Evolutionary conservation across 2,797 vertebrate species (phyloP).

Genomic region (Pseudocheirus occidentalis): DNA sequence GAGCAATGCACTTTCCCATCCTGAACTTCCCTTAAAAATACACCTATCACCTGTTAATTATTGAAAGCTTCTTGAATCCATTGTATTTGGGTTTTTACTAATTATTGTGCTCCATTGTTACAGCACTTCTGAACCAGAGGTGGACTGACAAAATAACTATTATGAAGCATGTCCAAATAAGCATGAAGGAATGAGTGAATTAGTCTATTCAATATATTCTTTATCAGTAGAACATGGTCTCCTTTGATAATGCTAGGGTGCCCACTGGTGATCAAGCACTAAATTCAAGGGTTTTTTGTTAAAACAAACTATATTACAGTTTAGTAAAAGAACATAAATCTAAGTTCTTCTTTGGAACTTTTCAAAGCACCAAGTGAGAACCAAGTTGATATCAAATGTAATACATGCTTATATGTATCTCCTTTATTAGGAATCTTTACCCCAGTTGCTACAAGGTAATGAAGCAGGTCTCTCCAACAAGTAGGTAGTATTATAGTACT

Average conservation of each 20-base stretch:
- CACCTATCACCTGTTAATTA: neutral
- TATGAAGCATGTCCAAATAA: neutral
- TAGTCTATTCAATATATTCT: neutral
- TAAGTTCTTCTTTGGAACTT: neutral
- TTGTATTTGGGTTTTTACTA: neutral
- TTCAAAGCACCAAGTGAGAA: neutral
- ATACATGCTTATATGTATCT: neutral
- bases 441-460: neutral
- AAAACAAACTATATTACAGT: neutral
- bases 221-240: neutral
- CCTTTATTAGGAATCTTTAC: neutral
- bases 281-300: neutral
- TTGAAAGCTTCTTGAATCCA: neutral
- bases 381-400: constrained; percentile 13
- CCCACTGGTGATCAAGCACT: neutral
- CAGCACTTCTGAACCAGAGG: neutral
- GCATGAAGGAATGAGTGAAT: neutral
- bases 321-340: neutral
- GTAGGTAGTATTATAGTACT: neutral
- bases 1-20: neutral
- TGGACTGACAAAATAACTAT: neutral
- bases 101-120: neutral
- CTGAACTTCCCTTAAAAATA: neutral
- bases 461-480: neutral
- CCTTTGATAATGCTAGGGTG: neutral